These are phyloP conservation scores for Protobothrops mucrosquamatus DNA, from an alignment of 2,113 vertebrate genomes.

Conservation along the genomic window DNA sequence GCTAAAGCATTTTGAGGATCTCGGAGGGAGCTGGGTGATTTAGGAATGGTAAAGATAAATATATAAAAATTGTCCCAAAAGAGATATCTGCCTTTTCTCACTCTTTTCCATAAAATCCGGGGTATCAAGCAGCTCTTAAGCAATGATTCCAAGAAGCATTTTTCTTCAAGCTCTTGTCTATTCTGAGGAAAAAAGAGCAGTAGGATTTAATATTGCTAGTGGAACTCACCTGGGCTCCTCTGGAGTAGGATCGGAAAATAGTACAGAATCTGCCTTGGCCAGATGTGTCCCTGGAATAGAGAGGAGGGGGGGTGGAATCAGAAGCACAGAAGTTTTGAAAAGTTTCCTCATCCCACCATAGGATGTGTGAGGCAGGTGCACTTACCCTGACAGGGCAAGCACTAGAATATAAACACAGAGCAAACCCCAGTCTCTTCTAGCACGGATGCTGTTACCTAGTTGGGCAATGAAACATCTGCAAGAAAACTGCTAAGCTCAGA, in stretches of 20 bases:
- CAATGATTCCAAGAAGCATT: neutral
- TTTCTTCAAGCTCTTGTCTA: neutral
- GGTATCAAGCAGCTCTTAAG: neutral
- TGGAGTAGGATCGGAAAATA: constrained; percentile 97
- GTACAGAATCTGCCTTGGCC: constrained; percentile 98
- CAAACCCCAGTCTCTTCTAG: neutral
- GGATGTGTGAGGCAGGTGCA: too few relatives aligned
- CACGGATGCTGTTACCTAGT: neutral
- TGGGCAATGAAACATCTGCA: neutral
- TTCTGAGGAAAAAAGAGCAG: neutral
- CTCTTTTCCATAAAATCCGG: neutral
- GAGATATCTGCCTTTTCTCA: neutral
- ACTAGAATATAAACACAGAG: too few relatives aligned
- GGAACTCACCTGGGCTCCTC: constrained; percentile 91
- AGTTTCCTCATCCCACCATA: accelerated
- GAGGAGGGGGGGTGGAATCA: neutral
- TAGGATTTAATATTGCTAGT: neutral
- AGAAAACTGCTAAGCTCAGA: neutral
- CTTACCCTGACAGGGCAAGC: too few relatives aligned
- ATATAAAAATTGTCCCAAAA: neutral
- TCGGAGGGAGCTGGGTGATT: too few relatives aligned
- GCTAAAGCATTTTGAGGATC: neutral
- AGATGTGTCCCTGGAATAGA: constrained; percentile 89
- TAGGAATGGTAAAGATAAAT: too few relatives aligned
- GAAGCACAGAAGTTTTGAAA: neutral